Evolutionary conservation across 2,113 vertebrate species (phyloP), one percentile per base, ranked within the genome.

Genomic region (Crypturellus undulatus): DNA sequence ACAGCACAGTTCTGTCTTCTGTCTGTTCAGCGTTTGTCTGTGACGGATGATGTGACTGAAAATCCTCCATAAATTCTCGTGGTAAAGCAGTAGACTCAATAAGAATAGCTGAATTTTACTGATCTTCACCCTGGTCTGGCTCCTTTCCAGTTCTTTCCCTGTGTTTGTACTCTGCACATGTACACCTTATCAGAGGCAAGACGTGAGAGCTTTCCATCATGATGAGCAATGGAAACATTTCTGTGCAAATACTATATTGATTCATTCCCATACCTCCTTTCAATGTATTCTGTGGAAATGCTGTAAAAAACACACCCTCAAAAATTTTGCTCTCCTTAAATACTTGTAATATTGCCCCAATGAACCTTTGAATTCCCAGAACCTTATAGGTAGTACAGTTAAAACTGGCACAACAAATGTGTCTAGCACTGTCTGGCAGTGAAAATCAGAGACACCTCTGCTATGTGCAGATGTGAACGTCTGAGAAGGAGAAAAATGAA

Each of bases 31-130:
- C 19, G 4, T 80, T 77, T 79, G 19, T 71, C 81, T 90, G 0
- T 90, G 87, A 92, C 0, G 21, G 62, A 84, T 92, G 38, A 14
- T 28, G 10, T 72, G 79, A 69, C 77, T 86, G 42, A 20, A 43
- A 91, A 12, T 58, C 34, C 43, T 88, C 34, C 76, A 76, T 92
- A 90, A 94, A 86, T 93, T 86, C 2, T 15, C 43, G 52, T 70
- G 76, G 34, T 24, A 91, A 76, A 87, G 40, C 22, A 84, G 32
- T 52, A 71, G 47, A 34, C n/a, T 77, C 47, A 86, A 52, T 47
- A 91, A 71, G 92, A 86, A 58, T 8, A 62, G 52, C 43, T 88
- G 76, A 84, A 81, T 80, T 88, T 96, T 80, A 60, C 40, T 80
- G 68, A 38, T 77, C 30, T 84, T 92, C 83, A 83, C 19, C 71